These are phyloP conservation scores for Xestia xanthographa DNA, from an alignment of 2,888 invertebrate genomes.

Conservation along the genomic window DNA sequence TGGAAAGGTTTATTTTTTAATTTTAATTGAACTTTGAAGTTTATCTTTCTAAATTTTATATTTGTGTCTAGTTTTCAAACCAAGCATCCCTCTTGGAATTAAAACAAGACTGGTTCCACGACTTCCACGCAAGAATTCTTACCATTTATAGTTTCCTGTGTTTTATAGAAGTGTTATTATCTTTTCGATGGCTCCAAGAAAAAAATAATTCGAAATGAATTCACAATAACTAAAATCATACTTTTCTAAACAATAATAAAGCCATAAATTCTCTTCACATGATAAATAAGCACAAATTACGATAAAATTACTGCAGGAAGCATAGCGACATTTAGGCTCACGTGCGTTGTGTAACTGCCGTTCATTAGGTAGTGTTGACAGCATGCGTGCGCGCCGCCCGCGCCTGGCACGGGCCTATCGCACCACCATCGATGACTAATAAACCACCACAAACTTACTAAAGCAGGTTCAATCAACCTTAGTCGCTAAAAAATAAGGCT, in stretches of 20 bases:
- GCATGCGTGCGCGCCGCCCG: slow-evolving; percentile 88
- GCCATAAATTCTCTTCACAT: slow-evolving; percentile 86
- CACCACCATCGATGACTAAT: slow-evolving; percentile 90
- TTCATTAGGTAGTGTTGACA: slow-evolving; percentile 90
- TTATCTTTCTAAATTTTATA: not conserved
- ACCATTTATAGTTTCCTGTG: not conserved
- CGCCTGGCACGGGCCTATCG: slow-evolving; percentile 88
- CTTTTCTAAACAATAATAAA: slow-evolving; percentile 72
- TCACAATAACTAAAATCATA: slow-evolving; percentile 52
- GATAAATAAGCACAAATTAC: slow-evolving; percentile 90
- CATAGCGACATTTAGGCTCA: slow-evolving; percentile 88
- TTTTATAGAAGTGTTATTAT: not conserved
- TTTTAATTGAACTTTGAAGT: not conserved
- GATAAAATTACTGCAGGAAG: slow-evolving; percentile 87
- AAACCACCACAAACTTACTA: slow-evolving; percentile 77
- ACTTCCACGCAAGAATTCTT: not conserved
- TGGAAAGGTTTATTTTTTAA: no score
- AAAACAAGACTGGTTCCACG: not conserved
- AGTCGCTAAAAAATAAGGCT: slow-evolving; percentile 48
- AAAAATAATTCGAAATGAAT: slow-evolving; percentile 20
- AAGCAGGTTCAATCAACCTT: slow-evolving; percentile 59
- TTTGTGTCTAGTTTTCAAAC: not conserved
- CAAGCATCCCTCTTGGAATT: not conserved
- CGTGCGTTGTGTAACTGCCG: slow-evolving; percentile 90
- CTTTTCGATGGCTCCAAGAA: not conserved